phyloP scores from a whole-genome alignment of 2,888 invertebrate species.

The Rugalucina vietnamica region DNA sequence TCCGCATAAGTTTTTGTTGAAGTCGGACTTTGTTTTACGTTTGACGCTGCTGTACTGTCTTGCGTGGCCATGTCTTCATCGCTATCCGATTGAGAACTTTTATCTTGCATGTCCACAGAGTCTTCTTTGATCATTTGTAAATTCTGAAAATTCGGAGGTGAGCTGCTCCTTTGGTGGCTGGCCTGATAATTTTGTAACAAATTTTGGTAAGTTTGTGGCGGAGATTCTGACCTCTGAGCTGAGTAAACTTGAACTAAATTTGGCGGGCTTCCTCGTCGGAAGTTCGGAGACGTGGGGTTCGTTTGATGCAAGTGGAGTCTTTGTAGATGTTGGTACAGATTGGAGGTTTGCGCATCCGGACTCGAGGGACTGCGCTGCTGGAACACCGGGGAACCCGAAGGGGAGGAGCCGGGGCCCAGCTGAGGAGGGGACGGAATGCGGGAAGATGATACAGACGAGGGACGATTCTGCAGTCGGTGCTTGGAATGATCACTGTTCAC shows the following conservation, averaged over 20 bases:
- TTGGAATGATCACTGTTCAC: constrained; percentile 81
- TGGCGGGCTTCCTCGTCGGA: constrained; percentile 63
- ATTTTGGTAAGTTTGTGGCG: constrained; percentile 68
- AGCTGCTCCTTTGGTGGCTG: constrained; percentile 77
- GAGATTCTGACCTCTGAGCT: constrained; percentile 69
- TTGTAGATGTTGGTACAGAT: constrained; percentile 84
- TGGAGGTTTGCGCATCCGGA: constrained; percentile 80
- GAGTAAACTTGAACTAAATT: constrained; percentile 45
- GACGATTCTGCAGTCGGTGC: constrained; percentile 82
- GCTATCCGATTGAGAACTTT: constrained; percentile 59
- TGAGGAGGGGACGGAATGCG: constrained; percentile 76
- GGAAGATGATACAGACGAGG: constrained; percentile 67
- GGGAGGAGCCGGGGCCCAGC: constrained; percentile 48
- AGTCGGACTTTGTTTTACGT: constrained; percentile 10
- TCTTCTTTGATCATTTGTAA: constrained; percentile 84
- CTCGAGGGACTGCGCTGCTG: constrained; percentile 66
- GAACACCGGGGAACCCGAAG: constrained; percentile 66
- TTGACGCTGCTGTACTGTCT: constrained; percentile 51
- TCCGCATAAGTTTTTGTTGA: constrained; percentile 67
- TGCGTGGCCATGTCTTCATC: constrained; percentile 68
- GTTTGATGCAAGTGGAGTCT: constrained; percentile 83
- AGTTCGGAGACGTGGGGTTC: constrained; percentile 57
- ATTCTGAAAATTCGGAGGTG: constrained; percentile 82
- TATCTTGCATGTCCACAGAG: constrained; percentile 64
- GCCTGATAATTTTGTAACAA: constrained; percentile 69